phyloP scores from a whole-genome alignment of 1,140 invertebrate genomes.

The Eubasilissa regina region DNA sequence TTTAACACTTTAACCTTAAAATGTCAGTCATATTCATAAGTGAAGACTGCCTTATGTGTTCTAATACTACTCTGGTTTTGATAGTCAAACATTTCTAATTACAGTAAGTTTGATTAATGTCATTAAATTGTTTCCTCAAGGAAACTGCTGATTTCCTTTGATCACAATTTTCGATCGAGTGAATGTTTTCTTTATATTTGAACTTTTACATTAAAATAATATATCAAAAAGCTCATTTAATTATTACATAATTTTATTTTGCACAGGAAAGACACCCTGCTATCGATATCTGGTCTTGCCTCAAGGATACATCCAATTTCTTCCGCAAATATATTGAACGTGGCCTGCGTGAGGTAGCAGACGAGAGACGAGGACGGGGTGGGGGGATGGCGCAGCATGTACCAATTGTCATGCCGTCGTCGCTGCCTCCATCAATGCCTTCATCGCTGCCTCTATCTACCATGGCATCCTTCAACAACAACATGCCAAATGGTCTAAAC shows the following conservation, averaged over 20 bases:
- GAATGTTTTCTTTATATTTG: no score
- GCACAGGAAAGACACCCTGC: conserved; percentile 88
- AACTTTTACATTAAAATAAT: no score
- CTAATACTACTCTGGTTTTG: no score
- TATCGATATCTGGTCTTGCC: conserved; percentile 91
- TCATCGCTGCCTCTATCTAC: conserved; percentile 62
- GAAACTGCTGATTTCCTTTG: no score
- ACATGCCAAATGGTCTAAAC: conserved; percentile 63
- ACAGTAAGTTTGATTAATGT: no score
- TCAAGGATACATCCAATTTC: conserved; percentile 90
- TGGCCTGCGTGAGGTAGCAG: conserved; percentile 87
- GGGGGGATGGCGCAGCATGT: not conserved
- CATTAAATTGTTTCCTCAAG: no score
- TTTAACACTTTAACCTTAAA: no score
- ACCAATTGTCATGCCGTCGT: conserved; percentile 10
- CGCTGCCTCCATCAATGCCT: conserved; percentile 24
- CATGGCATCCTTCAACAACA: conserved; percentile 65
- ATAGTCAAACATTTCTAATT: no score
- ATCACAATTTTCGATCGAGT: no score
- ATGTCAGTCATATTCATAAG: no score
- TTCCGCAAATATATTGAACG: conserved; percentile 95
- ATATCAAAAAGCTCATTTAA: no score
- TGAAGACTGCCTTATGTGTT: no score
- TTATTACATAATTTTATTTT: not conserved
- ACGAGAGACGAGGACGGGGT: conserved; percentile 68